phyloP scores from a whole-genome alignment of 2,797 vertebrate genomes.

The Hippopotamyrus pictus region DNA sequence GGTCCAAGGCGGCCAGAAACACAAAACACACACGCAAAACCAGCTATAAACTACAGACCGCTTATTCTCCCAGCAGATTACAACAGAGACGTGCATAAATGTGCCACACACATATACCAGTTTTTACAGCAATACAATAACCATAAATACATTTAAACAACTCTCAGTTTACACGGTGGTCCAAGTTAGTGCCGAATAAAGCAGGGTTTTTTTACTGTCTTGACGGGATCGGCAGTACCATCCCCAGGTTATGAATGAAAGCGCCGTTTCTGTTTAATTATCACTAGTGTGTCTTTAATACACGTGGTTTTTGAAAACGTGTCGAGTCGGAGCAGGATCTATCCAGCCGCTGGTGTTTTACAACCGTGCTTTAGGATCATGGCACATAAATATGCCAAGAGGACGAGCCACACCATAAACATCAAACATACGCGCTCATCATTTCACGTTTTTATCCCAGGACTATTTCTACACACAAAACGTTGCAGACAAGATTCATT shows the following conservation, averaged over 20 bases:
- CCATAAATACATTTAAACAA: background rate
- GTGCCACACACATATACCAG: background rate
- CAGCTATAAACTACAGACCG: background rate
- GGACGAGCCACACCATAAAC: conserved; percentile 22
- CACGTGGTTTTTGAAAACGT: conserved; percentile 18
- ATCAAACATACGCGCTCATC: background rate
- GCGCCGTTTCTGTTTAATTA: background rate
- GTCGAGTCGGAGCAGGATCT: background rate
- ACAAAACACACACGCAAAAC: background rate
- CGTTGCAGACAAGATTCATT: background rate
- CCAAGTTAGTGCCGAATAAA: background rate
- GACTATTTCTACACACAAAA: background rate
- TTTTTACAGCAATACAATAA: background rate
- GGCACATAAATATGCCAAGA: conserved; percentile 31
- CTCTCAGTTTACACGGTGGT: background rate
- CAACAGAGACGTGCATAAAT: background rate
- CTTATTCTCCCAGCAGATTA: background rate
- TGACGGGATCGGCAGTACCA: background rate
- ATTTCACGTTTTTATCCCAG: background rate
- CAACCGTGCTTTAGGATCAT: conserved; percentile 14
- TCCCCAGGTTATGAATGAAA: background rate
- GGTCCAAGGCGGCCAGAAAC: background rate
- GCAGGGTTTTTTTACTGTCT: background rate
- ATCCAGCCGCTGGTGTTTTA: background rate
- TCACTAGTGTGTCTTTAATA: background rate